Evolutionary conservation across 2,797 vertebrate species (phyloP).

Genomic region (Cirrhinus molitorella): DNA sequence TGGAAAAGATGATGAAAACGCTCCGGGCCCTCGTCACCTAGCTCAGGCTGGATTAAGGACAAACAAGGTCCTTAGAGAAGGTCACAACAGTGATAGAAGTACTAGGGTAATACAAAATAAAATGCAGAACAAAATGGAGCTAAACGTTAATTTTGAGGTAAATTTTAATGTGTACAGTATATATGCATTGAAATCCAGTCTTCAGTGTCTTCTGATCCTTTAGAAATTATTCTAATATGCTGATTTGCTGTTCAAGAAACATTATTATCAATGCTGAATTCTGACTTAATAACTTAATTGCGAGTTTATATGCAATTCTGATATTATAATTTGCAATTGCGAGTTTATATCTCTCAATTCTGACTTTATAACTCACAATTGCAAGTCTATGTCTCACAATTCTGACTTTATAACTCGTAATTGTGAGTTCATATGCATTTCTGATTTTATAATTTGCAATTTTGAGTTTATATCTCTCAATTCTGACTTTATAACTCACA

Average conservation of each 20-base stretch:
- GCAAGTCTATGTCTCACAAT: too few species aligned
- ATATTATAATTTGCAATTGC: too few species aligned
- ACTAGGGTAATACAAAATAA: neutral
- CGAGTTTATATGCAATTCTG: too few species aligned
- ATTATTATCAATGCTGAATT: neutral
- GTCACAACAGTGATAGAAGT: neutral
- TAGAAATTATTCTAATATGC: neutral
- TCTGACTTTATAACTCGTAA: too few species aligned
- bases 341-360: too few species aligned
- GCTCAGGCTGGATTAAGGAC: neutral
- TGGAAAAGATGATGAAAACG: constrained; percentile 63
- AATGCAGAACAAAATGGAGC: neutral
- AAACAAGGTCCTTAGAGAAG: neutral
- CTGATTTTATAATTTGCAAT: too few species aligned
- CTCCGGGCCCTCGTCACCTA: neutral
- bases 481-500: too few species aligned
- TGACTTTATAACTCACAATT: too few species aligned
- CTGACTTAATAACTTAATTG: too few species aligned
- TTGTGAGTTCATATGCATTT: too few species aligned
- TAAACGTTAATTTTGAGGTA: neutral
- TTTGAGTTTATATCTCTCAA: too few species aligned
- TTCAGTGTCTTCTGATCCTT: neutral
- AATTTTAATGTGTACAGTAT: neutral
- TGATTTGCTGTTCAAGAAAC: neutral
- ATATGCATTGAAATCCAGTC: neutral